Evolutionary conservation across 2,888 invertebrate species (phyloP).

Genomic region (Cryptus viduatorius): DNA sequence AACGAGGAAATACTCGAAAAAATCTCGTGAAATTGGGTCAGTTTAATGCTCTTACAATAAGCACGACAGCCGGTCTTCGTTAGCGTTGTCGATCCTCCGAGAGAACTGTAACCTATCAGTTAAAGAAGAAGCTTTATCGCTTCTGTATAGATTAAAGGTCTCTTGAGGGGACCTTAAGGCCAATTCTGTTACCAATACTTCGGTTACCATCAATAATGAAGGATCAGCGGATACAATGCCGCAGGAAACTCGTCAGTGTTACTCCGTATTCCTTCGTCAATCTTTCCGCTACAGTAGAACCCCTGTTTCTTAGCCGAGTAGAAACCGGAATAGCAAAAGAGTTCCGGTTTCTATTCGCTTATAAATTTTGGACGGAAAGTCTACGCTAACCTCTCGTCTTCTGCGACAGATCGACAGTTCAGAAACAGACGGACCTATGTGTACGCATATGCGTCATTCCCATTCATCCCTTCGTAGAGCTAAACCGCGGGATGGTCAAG

Average conservation of each 20-base stretch:
- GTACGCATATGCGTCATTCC: constrained; percentile 28
- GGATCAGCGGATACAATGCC: constrained; percentile 29
- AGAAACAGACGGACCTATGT: constrained; percentile 1
- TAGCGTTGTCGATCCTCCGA: constrained; percentile 36
- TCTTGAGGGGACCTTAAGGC: constrained; percentile 41
- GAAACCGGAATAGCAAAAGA: too few relatives aligned
- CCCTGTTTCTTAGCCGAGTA: too few relatives aligned
- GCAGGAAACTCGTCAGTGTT: too few relatives aligned
- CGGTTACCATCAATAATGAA: constrained; percentile 24
- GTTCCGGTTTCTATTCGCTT: too few relatives aligned
- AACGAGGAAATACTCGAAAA: constrained; percentile 30
- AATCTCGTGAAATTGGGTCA: constrained; percentile 72
- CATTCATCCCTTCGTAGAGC: constrained; percentile 48
- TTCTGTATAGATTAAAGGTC: constrained; percentile 57
- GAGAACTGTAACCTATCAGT: constrained; percentile 44
- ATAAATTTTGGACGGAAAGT: neutral
- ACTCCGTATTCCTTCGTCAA: too few relatives aligned
- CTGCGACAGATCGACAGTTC: neutral
- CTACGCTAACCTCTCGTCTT: constrained; percentile 21
- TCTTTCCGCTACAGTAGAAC: too few relatives aligned
- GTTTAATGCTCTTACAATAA: constrained; percentile 73
- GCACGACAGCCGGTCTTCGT: constrained; percentile 45
- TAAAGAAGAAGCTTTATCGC: constrained; percentile 59
- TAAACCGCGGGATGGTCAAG: constrained; percentile 77
- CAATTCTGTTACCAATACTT: constrained; percentile 52